phyloP scores from a whole-genome alignment of 2,113 vertebrate species.

The Ciconia stormi region DNA sequence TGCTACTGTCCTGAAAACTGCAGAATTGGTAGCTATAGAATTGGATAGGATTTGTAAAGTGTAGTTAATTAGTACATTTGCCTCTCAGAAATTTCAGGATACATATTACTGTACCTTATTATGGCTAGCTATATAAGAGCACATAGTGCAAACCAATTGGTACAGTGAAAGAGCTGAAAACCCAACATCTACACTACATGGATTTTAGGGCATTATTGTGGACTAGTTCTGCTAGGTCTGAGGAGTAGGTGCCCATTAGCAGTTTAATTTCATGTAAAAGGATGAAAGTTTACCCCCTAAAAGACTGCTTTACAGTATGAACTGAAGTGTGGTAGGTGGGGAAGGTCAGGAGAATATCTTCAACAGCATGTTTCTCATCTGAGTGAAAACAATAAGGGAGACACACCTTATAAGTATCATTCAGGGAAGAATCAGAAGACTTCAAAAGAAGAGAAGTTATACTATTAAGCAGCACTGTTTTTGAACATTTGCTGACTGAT shows the following conservation, averaged over 20 bases:
- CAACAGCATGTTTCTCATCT: background rate
- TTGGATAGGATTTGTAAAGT: background rate
- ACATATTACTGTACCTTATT: background rate
- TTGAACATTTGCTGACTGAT: background rate
- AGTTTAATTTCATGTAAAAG: background rate
- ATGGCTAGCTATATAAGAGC: background rate
- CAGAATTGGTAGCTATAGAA: background rate
- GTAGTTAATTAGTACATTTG: background rate
- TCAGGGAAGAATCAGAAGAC: background rate
- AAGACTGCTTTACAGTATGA: background rate
- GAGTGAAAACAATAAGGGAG: background rate
- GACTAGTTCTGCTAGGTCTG: background rate
- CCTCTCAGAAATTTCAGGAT: background rate
- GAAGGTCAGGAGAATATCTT: background rate
- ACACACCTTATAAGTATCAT: background rate
- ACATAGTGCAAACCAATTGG: background rate
- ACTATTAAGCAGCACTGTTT: background rate
- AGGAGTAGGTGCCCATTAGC: background rate
- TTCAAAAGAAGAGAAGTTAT: background rate
- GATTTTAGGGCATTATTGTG: background rate
- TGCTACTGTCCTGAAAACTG: background rate
- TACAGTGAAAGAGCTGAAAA: background rate
- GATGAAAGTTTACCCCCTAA: background rate
- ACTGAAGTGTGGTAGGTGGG: fast-evolving
- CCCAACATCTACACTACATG: fast-evolving